These are phyloP conservation scores for Phrynocephalus guinanensis DNA, from an alignment of 2,797 vertebrate genomes.

Conservation along the genomic window DNA sequence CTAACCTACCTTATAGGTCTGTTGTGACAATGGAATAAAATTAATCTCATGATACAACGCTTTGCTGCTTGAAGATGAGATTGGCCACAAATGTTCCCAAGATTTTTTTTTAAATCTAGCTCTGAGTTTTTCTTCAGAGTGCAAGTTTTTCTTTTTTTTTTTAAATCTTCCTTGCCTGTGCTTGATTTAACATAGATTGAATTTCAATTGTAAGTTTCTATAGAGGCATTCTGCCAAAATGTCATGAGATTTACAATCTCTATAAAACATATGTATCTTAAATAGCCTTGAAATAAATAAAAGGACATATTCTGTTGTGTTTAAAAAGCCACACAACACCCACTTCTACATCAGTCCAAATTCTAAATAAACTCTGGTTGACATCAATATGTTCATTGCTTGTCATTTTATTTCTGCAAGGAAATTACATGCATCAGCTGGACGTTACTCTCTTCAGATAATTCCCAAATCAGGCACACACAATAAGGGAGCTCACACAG, in stretches of 20 bases:
- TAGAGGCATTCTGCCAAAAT: constrained; percentile 10
- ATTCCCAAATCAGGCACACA: background rate
- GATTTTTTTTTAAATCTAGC: background rate
- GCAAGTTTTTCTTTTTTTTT: background rate
- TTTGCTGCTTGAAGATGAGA: background rate
- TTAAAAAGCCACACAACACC: constrained; percentile 15
- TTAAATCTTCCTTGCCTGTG: background rate
- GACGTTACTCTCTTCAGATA: background rate
- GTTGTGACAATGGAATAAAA: background rate
- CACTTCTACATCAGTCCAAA: background rate
- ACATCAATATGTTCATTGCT: background rate
- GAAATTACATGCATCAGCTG: background rate
- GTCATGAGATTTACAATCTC: constrained; percentile 1
- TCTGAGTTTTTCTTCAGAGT: background rate
- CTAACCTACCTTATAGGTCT: background rate
- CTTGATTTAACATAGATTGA: background rate
- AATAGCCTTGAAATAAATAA: constrained; percentile 34
- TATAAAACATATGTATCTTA: background rate
- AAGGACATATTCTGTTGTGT: constrained; percentile 14
- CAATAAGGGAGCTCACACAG: background rate
- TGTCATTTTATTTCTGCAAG: background rate
- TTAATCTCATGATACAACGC: background rate
- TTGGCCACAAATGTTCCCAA: background rate
- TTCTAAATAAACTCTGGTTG: background rate
- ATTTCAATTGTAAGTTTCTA: background rate